phyloP scores from a whole-genome alignment of 2,113 vertebrate genomes.

The Ictalurus furcatus region DNA sequence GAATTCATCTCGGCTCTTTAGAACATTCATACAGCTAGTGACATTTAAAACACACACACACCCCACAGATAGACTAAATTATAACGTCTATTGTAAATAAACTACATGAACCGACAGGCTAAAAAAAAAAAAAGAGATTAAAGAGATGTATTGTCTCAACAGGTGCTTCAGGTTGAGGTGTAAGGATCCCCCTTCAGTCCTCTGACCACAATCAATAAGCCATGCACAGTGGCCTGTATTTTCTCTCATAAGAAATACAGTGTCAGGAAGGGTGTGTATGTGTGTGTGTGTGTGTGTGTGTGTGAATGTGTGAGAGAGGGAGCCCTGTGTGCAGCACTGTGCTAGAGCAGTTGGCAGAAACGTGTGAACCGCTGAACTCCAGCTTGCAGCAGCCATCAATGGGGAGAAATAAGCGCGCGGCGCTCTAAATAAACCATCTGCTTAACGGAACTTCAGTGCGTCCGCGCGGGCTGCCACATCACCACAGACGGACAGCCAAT shows the following conservation, averaged over 20 bases:
- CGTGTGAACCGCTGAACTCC: slow-evolving; percentile 35
- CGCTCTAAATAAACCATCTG: background rate
- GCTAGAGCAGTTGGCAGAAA: slow-evolving; percentile 32
- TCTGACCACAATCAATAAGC: background rate
- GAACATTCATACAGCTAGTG: background rate
- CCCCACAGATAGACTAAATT: background rate
- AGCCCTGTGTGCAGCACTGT: background rate
- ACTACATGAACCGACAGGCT: background rate
- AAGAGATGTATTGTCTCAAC: background rate
- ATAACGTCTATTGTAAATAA: background rate
- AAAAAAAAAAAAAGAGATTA: background rate
- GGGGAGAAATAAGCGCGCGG: background rate
- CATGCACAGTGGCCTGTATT: background rate
- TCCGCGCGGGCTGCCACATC: background rate
- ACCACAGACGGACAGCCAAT: background rate
- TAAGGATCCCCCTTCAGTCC: background rate
- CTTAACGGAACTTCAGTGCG: too few relatives aligned
- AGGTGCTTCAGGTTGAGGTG: background rate
- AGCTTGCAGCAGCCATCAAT: background rate
- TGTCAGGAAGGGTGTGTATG: background rate
- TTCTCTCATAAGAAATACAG: background rate
- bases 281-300: background rate
- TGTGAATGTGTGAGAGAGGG: background rate
- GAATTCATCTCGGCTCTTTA: background rate
- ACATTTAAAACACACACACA: background rate